These are phyloP conservation scores for Unio pictorum DNA, from an alignment of 2,888 invertebrate species.

Conservation along the genomic window DNA sequence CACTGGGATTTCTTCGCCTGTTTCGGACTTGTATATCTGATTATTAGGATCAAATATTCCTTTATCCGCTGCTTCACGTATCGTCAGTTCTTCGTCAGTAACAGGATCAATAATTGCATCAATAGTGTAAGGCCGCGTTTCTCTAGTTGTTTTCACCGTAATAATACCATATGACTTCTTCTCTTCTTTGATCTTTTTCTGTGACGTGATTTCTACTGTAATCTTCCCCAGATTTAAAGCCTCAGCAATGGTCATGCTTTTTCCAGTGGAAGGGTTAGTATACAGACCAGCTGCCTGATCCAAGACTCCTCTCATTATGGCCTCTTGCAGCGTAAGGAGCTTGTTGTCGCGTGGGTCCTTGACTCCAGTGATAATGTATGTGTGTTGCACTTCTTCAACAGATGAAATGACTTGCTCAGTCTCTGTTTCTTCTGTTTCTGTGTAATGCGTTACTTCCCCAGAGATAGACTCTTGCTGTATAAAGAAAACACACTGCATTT, in stretches of 20 bases:
- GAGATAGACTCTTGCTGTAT: slow-evolving; percentile 14
- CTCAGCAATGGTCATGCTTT: slow-evolving; percentile 53
- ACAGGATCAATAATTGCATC: slow-evolving; percentile 47
- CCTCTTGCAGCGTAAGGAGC: slow-evolving; percentile 58
- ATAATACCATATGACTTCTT: slow-evolving; percentile 67
- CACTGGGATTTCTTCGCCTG: slow-evolving; percentile 51
- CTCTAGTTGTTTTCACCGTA: slow-evolving; percentile 64
- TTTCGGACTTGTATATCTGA: slow-evolving; percentile 48
- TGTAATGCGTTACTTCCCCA: slow-evolving; percentile 29
- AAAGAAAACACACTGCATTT: too few species aligned
- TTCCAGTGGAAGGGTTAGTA: slow-evolving; percentile 51
- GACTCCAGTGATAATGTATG: slow-evolving; percentile 58
- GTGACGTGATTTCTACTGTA: slow-evolving; percentile 59
- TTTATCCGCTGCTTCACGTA: slow-evolving; percentile 44
- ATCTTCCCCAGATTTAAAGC: slow-evolving; percentile 67
- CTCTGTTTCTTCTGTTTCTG: slow-evolving; percentile 38
- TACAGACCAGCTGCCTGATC: slow-evolving; percentile 50
- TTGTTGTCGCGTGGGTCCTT: slow-evolving; percentile 47
- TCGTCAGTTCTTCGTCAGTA: slow-evolving; percentile 42
- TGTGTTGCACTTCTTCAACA: slow-evolving; percentile 64
- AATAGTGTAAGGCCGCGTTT: slow-evolving; percentile 62
- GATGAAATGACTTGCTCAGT: slow-evolving; percentile 60
- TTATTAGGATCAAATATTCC: slow-evolving; percentile 51
- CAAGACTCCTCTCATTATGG: slow-evolving; percentile 59
- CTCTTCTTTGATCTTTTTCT: slow-evolving; percentile 62